A percentile compares a stretch with the other conserved stretches of the same genome.
phyloP scores from a whole-genome alignment of 2,797 vertebrate species.

The Apogon talboti region DNA sequence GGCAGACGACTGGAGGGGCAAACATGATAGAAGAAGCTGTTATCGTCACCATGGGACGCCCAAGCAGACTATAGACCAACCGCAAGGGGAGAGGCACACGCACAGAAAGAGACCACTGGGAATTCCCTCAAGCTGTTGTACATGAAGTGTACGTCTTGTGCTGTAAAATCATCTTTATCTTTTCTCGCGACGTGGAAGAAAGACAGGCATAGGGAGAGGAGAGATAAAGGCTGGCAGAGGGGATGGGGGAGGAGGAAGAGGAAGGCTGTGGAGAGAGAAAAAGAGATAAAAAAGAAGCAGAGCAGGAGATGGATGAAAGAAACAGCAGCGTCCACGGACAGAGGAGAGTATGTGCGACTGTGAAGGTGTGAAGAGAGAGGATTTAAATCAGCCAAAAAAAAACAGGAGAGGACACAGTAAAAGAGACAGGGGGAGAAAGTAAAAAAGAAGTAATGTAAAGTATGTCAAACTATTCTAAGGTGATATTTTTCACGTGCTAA shows the following conservation, averaged over 20 bases:
- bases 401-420: neutral
- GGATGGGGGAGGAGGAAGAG: no score
- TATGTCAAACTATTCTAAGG: neutral
- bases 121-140: conserved; percentile 21
- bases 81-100: conserved; percentile 5
- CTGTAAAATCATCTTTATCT: conserved; percentile 57
- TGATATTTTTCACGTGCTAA: no score
- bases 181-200: conserved; percentile 18
- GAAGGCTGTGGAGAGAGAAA: neutral
- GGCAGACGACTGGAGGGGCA: conserved; percentile 14
- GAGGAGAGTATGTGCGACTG: neutral
- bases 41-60: neutral
- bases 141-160: conserved; percentile 27
- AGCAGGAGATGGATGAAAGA: conserved; percentile 17
- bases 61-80: conserved; percentile 17
- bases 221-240: conserved; percentile 30
- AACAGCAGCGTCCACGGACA: neutral
- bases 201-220: conserved; percentile 15
- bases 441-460: neutral
- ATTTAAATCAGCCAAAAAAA: no score
- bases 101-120: conserved; percentile 19
- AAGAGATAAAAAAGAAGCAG: no score
- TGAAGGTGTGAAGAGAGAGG: conserved; percentile 12
- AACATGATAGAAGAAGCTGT: conserved; percentile 27
- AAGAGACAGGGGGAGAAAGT: neutral